phyloP scores from a whole-genome alignment of 2,797 vertebrate genomes.

The Pyrocephalus nanus region DNA sequence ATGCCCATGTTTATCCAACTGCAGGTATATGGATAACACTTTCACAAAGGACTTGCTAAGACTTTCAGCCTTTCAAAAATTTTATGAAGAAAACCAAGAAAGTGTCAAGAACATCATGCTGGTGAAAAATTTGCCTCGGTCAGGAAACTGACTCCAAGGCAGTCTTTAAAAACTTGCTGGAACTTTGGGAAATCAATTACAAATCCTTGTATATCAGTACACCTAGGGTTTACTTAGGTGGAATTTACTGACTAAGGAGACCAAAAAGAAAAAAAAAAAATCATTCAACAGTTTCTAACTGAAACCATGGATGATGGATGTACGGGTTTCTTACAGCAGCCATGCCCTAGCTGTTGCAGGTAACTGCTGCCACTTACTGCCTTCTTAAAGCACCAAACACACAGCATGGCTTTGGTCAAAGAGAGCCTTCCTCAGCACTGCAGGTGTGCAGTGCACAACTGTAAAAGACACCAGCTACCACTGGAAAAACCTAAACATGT shows the following conservation, averaged over 20 bases:
- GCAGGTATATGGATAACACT: neutral
- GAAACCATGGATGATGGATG: neutral
- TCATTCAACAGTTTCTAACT: neutral
- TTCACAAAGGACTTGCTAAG: neutral
- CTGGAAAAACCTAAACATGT: neutral
- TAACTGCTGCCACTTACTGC: neutral
- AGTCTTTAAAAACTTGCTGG: neutral
- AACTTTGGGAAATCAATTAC: neutral
- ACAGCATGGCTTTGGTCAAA: neutral
- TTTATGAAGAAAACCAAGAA: neutral
- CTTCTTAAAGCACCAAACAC: neutral
- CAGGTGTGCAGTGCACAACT: neutral
- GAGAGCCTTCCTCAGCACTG: neutral
- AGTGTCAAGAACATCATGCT: neutral
- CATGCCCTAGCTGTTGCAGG: neutral
- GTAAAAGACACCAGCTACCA: neutral
- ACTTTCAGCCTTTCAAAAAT: neutral
- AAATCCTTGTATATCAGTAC: neutral
- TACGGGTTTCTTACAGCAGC: neutral
- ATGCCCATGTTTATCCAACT: neutral
- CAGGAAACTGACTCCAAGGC: neutral
- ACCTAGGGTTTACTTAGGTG: neutral
- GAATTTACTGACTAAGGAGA: neutral
- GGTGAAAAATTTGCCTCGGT: neutral
- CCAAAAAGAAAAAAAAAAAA: conserved; percentile 8